phyloP scores from a whole-genome alignment of 2,888 invertebrate species.

The Pterostichus niger region DNA sequence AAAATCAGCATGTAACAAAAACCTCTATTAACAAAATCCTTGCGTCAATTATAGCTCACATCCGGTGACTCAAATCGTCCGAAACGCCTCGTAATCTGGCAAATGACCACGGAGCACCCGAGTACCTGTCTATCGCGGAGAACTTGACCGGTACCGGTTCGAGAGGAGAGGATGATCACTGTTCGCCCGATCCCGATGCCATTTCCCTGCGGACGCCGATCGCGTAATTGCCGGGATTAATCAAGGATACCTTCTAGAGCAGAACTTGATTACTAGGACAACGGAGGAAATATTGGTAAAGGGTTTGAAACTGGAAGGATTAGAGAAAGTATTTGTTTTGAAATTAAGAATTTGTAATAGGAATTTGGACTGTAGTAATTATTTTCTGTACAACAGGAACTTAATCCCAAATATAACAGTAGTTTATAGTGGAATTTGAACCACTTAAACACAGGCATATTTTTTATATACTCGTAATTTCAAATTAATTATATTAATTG shows the following conservation, averaged over 20 bases:
- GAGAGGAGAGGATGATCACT: background rate
- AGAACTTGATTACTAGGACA: background rate
- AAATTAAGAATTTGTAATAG: background rate
- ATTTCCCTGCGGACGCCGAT: slow-evolving; percentile 55
- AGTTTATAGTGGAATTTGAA: too few relatives aligned
- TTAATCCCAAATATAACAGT: too few relatives aligned
- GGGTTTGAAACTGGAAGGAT: background rate
- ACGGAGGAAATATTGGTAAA: slow-evolving; percentile 1
- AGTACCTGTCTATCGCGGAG: background rate
- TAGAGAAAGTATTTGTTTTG: background rate
- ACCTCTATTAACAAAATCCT: background rate
- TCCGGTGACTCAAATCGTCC: slow-evolving; percentile 12
- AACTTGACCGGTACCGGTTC: background rate
- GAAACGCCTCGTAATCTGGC: slow-evolving; percentile 20
- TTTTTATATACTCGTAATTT: too few relatives aligned
- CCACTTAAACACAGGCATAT: too few relatives aligned
- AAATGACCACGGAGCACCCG: slow-evolving; percentile 40
- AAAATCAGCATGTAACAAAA: background rate
- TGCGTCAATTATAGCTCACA: background rate
- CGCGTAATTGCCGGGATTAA: slow-evolving; percentile 56
- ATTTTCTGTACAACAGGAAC: too few relatives aligned
- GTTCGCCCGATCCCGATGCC: background rate
- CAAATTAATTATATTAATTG: too few relatives aligned
- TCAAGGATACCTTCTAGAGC: background rate
- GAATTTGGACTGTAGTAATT: too few relatives aligned